phyloP scores from a whole-genome alignment of 2,888 invertebrate genomes.

The Ormyrus nitidulus region DNA sequence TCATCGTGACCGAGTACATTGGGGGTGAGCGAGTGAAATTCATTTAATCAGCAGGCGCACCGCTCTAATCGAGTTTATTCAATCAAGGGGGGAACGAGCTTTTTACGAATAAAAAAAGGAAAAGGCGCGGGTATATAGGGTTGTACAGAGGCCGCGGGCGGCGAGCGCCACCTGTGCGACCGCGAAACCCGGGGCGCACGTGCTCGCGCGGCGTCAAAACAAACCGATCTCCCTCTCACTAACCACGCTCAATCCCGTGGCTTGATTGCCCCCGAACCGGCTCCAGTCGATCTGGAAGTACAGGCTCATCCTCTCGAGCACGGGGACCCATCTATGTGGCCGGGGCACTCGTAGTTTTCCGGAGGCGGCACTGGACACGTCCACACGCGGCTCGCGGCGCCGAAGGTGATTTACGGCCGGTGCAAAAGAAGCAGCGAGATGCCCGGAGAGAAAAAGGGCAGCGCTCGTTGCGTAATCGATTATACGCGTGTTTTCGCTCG shows the following conservation, averaged over 20 bases:
- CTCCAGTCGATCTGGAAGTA: constrained; percentile 57
- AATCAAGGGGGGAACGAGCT: too few species aligned
- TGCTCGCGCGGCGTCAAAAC: constrained; percentile 10
- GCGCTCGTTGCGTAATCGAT: constrained; percentile 44
- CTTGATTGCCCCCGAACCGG: constrained; percentile 47
- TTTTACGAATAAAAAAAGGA: too few species aligned
- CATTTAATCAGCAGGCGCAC: too few species aligned
- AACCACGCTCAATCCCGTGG: constrained; percentile 53
- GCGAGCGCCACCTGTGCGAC: constrained; percentile 42
- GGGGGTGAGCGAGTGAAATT: too few species aligned
- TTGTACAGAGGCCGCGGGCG: too few species aligned
- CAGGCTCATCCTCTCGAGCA: constrained; percentile 48
- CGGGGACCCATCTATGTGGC: too few species aligned
- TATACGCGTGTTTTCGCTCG: constrained; percentile 54
- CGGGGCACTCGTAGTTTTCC: too few species aligned
- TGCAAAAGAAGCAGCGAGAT: neutral
- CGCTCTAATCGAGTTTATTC: too few species aligned
- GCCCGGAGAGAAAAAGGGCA: neutral
- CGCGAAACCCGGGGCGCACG: constrained; percentile 20
- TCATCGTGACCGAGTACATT: too few species aligned
- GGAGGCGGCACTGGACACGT: too few species aligned
- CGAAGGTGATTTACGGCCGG: neutral
- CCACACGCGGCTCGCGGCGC: neutral
- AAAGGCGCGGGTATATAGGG: too few species aligned
- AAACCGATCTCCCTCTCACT: constrained; percentile 11